Evolutionary conservation across 2,888 invertebrate species (phyloP).

Genomic region (Choristoneura rosaceana): DNA sequence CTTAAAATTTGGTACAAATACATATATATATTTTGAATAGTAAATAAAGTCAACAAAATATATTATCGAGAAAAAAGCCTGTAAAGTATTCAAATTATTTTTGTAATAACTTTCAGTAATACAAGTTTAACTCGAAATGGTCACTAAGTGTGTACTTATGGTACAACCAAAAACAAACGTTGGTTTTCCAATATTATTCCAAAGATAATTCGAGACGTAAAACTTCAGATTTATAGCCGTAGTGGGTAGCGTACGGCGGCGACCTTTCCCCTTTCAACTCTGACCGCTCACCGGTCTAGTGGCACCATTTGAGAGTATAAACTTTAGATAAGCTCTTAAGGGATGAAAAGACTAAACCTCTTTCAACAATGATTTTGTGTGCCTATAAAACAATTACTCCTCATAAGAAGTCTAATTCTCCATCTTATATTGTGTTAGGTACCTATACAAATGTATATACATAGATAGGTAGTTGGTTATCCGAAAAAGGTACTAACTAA

Average conservation of each 20-base stretch:
- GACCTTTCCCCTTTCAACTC: slow-evolving; percentile 40
- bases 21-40: too few species aligned
- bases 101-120: too few species aligned
- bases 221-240: background rate
- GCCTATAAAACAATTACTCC: background rate
- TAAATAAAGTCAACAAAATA: too few species aligned
- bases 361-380: slow-evolving; percentile 13
- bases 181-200: slow-evolving; percentile 5
- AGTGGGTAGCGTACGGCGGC: slow-evolving; percentile 32
- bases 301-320: slow-evolving; percentile 26
- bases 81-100: too few species aligned
- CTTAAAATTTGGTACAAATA: too few species aligned
- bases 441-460: too few species aligned
- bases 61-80: too few species aligned
- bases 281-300: slow-evolving; percentile 27
- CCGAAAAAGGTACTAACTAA: too few species aligned
- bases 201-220: slow-evolving; percentile 2
- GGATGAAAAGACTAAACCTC: slow-evolving; percentile 12
- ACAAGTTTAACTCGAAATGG: background rate
- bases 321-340: background rate
- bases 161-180: background rate
- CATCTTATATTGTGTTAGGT: too few species aligned
- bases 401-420: background rate
- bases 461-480: too few species aligned
- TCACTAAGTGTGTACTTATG: background rate